phyloP scores from a whole-genome alignment of 2,888 invertebrate genomes.

The Aphrophora alni region DNA sequence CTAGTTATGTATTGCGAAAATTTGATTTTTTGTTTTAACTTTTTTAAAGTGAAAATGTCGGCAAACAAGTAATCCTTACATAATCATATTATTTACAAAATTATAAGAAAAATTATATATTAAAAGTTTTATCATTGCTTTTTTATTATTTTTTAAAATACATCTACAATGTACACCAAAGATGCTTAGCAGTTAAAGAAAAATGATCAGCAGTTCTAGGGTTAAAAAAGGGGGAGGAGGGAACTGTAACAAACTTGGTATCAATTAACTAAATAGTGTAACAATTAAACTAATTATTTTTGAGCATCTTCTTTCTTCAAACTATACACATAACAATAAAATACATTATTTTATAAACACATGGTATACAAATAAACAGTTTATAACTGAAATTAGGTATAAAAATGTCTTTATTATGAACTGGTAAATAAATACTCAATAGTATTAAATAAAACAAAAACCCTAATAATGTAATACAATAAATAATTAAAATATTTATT shows the following conservation, averaged over 20 bases:
- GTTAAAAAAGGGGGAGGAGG: not conserved
- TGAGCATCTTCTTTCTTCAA: not conserved
- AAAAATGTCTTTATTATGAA: not conserved
- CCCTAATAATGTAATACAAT: not conserved
- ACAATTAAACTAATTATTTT: conserved; percentile 2
- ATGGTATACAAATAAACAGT: not conserved
- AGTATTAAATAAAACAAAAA: not conserved
- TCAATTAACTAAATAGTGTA: not conserved
- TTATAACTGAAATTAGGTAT: not conserved
- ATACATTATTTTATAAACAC: not conserved
- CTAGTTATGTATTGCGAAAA: no score
- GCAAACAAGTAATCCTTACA: no score
- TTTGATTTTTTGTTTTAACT: no score
- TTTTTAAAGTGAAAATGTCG: no score
- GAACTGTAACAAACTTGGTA: not conserved
- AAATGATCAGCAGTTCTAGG: no score
- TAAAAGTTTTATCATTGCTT: no score
- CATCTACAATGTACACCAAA: no score
- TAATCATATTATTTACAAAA: no score
- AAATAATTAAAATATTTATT: not conserved
- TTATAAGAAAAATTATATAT: no score
- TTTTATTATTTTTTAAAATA: no score
- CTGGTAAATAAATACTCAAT: not conserved
- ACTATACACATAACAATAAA: conserved; percentile 6
- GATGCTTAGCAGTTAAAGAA: no score